These are phyloP conservation scores for Chloromyia formosa DNA, from an alignment of 2,888 invertebrate genomes.

Conservation along the genomic window DNA sequence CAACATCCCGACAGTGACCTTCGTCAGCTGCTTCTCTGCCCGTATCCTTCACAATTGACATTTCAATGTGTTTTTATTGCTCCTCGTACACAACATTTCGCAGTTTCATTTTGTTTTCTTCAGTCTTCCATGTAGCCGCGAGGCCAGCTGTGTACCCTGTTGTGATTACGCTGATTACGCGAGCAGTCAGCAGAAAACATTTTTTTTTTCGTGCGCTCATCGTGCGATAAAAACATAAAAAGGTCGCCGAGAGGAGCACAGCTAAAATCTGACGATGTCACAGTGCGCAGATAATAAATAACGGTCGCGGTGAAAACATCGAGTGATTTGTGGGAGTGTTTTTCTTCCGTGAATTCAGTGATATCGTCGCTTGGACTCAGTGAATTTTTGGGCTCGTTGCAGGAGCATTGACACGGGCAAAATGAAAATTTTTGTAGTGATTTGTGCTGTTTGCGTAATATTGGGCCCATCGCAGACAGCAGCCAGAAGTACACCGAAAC, in stretches of 20 bases:
- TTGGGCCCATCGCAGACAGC: neutral
- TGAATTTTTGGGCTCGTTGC: too few species aligned
- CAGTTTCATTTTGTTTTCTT: too few species aligned
- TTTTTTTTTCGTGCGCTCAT: neutral
- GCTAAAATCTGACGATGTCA: neutral
- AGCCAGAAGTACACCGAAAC: neutral
- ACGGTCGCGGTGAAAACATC: constrained; percentile 2
- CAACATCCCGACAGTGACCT: too few species aligned
- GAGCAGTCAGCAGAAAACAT: neutral
- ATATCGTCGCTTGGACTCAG: too few species aligned
- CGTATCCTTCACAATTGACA: too few species aligned
- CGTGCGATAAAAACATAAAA: neutral
- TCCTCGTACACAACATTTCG: too few species aligned
- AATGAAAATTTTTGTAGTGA: constrained; percentile 19
- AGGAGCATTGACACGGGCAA: neutral
- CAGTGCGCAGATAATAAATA: neutral
- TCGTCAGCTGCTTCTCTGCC: too few species aligned
- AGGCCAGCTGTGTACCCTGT: too few species aligned
- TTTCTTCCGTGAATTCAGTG: neutral
- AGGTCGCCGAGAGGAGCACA: neutral
- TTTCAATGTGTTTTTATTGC: too few species aligned
- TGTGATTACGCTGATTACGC: neutral
- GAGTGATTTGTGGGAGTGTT: neutral
- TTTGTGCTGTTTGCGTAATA: neutral
- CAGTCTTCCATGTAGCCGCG: too few species aligned